These are phyloP conservation scores for Ornithoptera priamus DNA, from an alignment of 2,888 invertebrate genomes.

Conservation along the genomic window DNA sequence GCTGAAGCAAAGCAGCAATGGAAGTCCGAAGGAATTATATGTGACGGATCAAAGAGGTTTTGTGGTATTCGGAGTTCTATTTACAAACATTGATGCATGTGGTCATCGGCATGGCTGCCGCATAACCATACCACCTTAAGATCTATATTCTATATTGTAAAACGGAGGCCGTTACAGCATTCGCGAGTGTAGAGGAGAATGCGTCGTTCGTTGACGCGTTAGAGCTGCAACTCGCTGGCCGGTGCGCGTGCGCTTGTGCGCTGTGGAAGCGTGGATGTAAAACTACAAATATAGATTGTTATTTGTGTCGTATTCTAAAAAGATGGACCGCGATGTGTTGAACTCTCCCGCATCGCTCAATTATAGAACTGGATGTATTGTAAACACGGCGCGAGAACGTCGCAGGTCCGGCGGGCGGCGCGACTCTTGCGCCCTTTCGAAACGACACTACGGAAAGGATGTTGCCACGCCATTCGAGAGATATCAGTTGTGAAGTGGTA, in stretches of 20 bases:
- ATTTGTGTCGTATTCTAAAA: conserved; percentile 80
- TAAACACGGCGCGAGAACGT: conserved; percentile 60
- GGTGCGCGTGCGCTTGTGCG: conserved; percentile 49
- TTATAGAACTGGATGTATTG: conserved; percentile 75
- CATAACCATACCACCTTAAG: conserved; percentile 73
- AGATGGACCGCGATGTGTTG: conserved; percentile 79
- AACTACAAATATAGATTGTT: conserved; percentile 79
- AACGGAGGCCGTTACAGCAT: conserved; percentile 50
- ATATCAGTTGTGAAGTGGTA: conserved; percentile 36
- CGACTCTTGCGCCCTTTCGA: conserved; percentile 56
- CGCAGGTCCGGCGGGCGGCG: conserved; percentile 45
- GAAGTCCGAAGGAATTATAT: conserved; percentile 34
- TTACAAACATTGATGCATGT: conserved; percentile 80
- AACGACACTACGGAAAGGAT: conserved; percentile 48
- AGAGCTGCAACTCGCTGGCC: conserved; percentile 48
- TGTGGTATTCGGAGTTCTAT: conserved; percentile 69
- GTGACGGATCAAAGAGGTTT: conserved; percentile 46
- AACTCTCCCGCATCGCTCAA: conserved; percentile 80
- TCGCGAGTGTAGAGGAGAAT: conserved; percentile 39
- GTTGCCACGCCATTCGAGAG: conserved; percentile 60
- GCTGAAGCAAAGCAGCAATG: conserved; percentile 29
- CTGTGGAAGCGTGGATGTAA: conserved; percentile 70
- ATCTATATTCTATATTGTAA: conserved; percentile 64
- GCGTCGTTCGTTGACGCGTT: conserved; percentile 41
- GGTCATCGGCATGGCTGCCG: conserved; percentile 77